Evolutionary conservation across 2,797 vertebrate genomes (phyloP).

Genomic region (Mergus octosetaceus): DNA sequence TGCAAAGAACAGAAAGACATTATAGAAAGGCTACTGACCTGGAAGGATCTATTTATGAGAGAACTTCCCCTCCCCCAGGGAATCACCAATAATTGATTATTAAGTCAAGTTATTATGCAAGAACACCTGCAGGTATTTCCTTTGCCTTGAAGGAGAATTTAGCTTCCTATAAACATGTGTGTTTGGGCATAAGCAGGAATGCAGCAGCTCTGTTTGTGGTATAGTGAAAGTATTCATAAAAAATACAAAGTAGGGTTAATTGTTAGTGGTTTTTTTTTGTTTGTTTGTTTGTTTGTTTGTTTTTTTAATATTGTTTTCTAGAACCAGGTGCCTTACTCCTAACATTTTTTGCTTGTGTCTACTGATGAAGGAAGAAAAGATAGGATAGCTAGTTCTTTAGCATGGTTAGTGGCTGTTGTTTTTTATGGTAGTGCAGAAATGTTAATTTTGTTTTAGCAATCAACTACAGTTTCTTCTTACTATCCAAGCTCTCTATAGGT

Average conservation of each 20-base stretch:
- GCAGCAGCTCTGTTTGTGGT: fast-evolving
- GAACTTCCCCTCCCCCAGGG: background rate
- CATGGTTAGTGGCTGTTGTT: fast-evolving
- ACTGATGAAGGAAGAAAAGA: background rate
- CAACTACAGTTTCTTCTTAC: background rate
- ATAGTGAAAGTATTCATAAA: fast-evolving
- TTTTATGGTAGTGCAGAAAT: background rate
- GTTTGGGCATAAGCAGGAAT: background rate
- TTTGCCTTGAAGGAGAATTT: fast-evolving
- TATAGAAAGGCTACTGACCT: fast-evolving
- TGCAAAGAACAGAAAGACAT: fast-evolving
- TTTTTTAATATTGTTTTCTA: too few species aligned
- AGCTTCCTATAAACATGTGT: fast-evolving
- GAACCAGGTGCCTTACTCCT: fast-evolving
- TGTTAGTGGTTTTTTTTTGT: too few species aligned
- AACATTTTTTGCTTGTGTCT: background rate
- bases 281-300: too few species aligned
- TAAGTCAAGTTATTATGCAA: background rate
- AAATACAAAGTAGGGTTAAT: fast-evolving
- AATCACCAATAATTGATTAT: background rate
- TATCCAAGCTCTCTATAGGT: fast-evolving
- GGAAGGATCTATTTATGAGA: background rate
- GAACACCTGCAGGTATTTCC: fast-evolving
- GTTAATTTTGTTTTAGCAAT: background rate
- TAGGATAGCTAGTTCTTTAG: fast-evolving